phyloP scores from a whole-genome alignment of 2,113 vertebrate genomes.

The Chloropsis cyanopogon region DNA sequence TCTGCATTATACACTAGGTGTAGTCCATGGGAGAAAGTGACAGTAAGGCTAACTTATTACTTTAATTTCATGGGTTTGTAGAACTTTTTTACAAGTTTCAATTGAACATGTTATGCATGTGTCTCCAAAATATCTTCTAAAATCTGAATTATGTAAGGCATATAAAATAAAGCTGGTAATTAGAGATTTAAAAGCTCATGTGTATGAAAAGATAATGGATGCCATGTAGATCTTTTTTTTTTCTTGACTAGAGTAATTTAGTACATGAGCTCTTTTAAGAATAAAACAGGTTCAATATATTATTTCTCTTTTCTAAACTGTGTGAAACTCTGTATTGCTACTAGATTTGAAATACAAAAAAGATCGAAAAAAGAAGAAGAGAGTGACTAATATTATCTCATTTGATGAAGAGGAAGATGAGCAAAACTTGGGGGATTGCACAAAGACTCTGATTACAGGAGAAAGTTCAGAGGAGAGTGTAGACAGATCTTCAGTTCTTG shows the following conservation, averaged over 20 bases:
- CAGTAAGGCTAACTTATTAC: neutral
- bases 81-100: neutral
- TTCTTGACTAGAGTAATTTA: neutral
- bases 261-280: neutral
- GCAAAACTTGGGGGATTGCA: constrained; percentile 57
- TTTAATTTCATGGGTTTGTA: neutral
- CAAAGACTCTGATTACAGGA: constrained; percentile 32
- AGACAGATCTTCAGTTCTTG: constrained; percentile 63
- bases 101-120: neutral
- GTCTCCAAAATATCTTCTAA: neutral
- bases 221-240: neutral
- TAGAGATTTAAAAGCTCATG: neutral
- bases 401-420: constrained; percentile 91
- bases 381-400: constrained; percentile 95
- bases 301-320: neutral
- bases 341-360: constrained; percentile 84
- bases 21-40: neutral
- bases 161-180: neutral
- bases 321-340: neutral
- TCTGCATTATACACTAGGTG: neutral
- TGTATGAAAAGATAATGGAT: neutral
- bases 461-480: constrained; percentile 75
- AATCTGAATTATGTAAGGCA: neutral
- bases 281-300: neutral
- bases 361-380: constrained; percentile 92